phyloP scores from a whole-genome alignment of 37 sponge, comb jelly and placozoan species.

The Oopsacas minuta region DNA sequence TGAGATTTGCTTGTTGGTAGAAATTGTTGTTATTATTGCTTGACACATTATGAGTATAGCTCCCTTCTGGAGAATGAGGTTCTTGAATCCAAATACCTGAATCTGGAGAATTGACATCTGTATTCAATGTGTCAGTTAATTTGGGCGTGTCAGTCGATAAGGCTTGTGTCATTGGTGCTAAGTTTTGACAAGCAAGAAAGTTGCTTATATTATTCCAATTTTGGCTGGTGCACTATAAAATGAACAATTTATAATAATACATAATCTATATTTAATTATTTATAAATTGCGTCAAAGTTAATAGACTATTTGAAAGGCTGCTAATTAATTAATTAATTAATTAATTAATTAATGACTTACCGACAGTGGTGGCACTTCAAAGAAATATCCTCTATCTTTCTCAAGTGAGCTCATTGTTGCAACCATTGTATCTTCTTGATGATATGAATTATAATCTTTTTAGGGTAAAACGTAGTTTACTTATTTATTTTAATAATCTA shows the following conservation, averaged over 20 bases:
- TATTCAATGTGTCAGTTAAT: neutral
- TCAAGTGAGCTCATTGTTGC: slow-evolving; percentile 13
- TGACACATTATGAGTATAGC: neutral
- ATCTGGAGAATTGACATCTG: neutral
- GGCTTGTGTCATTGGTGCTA: neutral
- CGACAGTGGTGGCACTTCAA: neutral
- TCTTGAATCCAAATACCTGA: slow-evolving; percentile 12
- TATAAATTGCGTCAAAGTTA: neutral
- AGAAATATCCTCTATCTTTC: neutral
- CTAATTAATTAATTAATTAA: neutral
- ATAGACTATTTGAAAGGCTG: no score
- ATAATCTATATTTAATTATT: neutral
- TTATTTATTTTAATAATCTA: neutral
- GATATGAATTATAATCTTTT: neutral
- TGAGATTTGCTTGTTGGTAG: neutral
- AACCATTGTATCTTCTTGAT: neutral
- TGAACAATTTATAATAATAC: neutral
- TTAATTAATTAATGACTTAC: neutral
- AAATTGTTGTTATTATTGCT: neutral
- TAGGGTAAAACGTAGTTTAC: neutral
- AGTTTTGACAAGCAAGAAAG: neutral
- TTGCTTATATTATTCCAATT: slow-evolving; percentile 3
- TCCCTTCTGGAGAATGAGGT: neutral
- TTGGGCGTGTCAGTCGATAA: neutral
- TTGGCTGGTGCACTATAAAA: slow-evolving; percentile 14